These are phyloP conservation scores for Meloidogyne floridensis DNA, from an alignment of 1,140 invertebrate genomes.

Conservation along the genomic window DNA sequence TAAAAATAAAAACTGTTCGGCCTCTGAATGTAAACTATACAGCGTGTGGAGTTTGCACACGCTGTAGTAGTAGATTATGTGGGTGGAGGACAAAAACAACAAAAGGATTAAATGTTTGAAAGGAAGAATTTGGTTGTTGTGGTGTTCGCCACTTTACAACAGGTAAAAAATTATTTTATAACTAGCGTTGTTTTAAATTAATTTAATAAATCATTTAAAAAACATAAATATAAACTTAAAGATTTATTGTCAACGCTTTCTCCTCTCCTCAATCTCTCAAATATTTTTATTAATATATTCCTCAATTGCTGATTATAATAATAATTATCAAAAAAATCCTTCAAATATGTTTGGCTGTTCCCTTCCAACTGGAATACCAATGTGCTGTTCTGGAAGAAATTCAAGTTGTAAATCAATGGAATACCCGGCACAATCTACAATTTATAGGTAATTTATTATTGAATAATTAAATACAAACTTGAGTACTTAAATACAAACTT, in stretches of 20 bases:
- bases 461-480: not conserved
- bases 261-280: not conserved
- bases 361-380: not conserved
- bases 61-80: not conserved
- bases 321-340: not conserved
- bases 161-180: not conserved
- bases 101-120: conserved; percentile 6
- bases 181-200: not conserved
- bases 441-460: not conserved
- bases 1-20: conserved; percentile 1
- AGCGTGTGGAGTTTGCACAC: conserved; percentile 4
- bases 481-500: too few relatives aligned
- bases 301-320: not conserved
- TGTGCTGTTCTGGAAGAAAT: conserved; percentile 28
- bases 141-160: not conserved
- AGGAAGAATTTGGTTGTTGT: not conserved
- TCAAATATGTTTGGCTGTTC: not conserved
- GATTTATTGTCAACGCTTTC: not conserved
- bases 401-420: conserved; percentile 29
- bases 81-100: not conserved
- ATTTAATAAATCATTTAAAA: not conserved
- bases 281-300: not conserved
- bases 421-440: conserved; percentile 10
- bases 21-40: conserved; percentile 3
- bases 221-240: not conserved